Conservation (phyloP, 2,888 invertebrate species). For the Cremastinae sp. region DNA sequence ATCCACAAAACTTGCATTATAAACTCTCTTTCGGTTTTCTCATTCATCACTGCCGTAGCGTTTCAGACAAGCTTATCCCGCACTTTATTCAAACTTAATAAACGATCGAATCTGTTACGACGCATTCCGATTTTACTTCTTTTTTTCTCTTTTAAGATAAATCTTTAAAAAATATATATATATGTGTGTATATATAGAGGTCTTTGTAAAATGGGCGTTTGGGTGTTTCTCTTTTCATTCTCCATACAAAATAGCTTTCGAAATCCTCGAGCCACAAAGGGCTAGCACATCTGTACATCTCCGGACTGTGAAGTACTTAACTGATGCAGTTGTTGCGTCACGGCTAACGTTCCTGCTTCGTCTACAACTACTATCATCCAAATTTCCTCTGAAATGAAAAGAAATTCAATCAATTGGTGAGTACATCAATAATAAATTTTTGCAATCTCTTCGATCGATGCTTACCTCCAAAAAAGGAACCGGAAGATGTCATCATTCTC, state of each 20-base stretch:
- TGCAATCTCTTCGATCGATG: conserved; percentile 11
- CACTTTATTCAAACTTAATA: conserved; percentile 33
- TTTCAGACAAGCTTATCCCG: background rate
- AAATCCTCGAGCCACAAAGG: conserved; percentile 61
- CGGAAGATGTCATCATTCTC: conserved; percentile 92
- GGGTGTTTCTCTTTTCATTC: conserved; percentile 15
- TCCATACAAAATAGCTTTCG: conserved; percentile 37
- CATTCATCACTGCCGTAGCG: background rate
- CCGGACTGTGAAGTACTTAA: conserved; percentile 80
- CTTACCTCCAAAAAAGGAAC: conserved; percentile 95
- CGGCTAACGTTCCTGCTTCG: conserved; percentile 89
- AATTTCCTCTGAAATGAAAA: conserved; percentile 85
- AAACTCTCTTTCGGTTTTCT: too few relatives aligned
- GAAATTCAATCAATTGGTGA: background rate
- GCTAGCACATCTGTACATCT: conserved; percentile 78
- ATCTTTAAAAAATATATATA: conserved; percentile 56
- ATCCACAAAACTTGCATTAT: too few relatives aligned
- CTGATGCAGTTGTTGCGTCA: conserved; percentile 89
- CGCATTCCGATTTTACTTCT: conserved; percentile 4
- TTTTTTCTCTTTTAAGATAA: conserved; percentile 47
- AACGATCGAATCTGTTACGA: conserved; percentile 41
- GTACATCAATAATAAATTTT: too few relatives aligned
- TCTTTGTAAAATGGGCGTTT: conserved; percentile 53
- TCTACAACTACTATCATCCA: conserved; percentile 91
- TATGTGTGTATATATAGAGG: conserved; percentile 50